phyloP scores from a whole-genome alignment of 1,140 invertebrate genomes.

The Cepaea nemoralis region DNA sequence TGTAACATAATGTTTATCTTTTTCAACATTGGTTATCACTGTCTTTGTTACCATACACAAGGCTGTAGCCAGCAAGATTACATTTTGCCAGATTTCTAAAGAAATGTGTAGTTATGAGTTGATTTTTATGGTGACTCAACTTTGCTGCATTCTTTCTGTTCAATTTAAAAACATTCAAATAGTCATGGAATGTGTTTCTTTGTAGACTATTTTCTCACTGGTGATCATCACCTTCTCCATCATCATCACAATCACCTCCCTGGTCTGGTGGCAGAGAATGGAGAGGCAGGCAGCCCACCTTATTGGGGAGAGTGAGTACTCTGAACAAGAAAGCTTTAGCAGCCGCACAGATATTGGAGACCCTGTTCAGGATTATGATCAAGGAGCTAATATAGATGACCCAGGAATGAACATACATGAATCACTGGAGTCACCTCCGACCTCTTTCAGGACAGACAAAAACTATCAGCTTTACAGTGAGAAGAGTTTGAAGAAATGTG shows the following conservation, averaged over 20 bases:
- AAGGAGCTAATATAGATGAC: not conserved
- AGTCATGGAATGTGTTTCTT: not conserved
- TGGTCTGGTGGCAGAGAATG: slow-evolving; percentile 83
- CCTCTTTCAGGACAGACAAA: not conserved
- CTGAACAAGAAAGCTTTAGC: not conserved
- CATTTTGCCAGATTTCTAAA: no score
- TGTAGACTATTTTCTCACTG: slow-evolving; percentile 29
- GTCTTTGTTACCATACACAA: no score
- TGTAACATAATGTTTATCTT: no score
- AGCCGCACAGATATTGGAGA: not conserved
- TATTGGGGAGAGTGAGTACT: not conserved
- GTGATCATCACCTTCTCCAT: not conserved
- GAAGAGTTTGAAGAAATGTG: not conserved
- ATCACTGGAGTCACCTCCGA: not conserved
- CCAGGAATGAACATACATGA: not conserved
- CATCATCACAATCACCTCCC: slow-evolving; percentile 77
- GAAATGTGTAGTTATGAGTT: no score
- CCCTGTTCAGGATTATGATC: not conserved
- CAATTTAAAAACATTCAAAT: no score
- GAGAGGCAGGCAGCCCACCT: slow-evolving; percentile 52
- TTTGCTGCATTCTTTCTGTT: no score
- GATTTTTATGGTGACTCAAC: no score
- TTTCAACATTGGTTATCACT: no score
- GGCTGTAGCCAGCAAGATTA: no score
- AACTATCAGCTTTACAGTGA: slow-evolving; percentile 25